A percentile compares a stretch with the other conserved stretches of the same genome.
These are phyloP conservation scores for Embiotoca jacksoni DNA, from an alignment of 2,113 vertebrate species.

Conservation along the genomic window DNA sequence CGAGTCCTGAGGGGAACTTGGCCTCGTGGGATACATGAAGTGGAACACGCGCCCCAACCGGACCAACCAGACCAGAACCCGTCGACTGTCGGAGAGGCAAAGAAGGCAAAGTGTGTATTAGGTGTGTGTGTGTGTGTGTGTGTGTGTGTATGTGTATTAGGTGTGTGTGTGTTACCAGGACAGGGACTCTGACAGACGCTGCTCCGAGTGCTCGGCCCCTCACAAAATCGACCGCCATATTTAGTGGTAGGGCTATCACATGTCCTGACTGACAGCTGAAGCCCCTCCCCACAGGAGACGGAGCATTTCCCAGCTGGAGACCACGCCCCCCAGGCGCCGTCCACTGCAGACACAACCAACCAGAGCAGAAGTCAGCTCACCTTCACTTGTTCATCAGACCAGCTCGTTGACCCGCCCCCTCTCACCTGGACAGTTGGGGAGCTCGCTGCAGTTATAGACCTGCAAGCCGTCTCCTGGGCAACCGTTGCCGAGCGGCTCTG, in stretches of 20 bases:
- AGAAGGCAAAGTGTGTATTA: not conserved
- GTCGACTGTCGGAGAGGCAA: constrained; percentile 42
- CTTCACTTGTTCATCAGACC: fast-evolving
- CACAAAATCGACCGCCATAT: constrained; percentile 62
- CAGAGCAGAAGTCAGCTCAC: not conserved
- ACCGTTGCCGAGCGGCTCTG: constrained; percentile 21
- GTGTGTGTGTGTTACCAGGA: constrained; percentile 57
- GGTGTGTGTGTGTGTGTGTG: not conserved
- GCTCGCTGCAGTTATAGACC: constrained; percentile 44
- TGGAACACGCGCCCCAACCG: constrained; percentile 61
- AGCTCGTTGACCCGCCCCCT: fast-evolving
- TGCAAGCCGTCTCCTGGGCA: constrained; percentile 42
- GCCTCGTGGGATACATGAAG: constrained; percentile 45
- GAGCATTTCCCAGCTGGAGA: constrained; percentile 41
- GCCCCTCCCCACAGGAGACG: constrained; percentile 66
- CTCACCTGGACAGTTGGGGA: constrained; percentile 74
- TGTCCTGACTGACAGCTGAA: constrained; percentile 60
- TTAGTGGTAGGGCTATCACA: constrained; percentile 61
- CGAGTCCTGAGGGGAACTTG: constrained; percentile 17
- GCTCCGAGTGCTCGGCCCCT: constrained; percentile 17
- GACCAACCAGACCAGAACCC: constrained; percentile 75
- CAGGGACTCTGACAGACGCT: constrained; percentile 45
- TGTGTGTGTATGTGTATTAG: constrained; percentile 1
- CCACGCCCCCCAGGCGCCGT: constrained; percentile 75
- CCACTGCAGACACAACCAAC: constrained; percentile 55